These are phyloP conservation scores for Euwallacea fornicatus DNA, from an alignment of 1,140 invertebrate species.

Conservation along the genomic window DNA sequence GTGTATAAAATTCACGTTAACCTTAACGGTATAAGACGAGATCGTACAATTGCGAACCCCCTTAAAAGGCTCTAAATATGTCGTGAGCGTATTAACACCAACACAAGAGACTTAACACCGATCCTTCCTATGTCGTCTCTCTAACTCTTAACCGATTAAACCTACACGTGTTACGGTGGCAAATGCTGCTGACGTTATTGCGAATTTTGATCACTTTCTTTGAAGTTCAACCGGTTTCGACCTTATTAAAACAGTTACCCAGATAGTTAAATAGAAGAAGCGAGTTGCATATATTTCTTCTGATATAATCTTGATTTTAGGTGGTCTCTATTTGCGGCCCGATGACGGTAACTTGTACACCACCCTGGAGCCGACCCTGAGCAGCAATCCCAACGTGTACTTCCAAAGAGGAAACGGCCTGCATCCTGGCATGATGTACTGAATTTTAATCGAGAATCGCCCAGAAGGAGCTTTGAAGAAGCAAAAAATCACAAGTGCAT, in stretches of 20 bases:
- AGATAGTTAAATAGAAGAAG: no score
- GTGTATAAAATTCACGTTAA: background rate
- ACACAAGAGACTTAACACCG: slow-evolving; percentile 21
- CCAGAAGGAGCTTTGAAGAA: slow-evolving; percentile 14
- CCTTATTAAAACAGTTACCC: no score
- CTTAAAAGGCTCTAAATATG: slow-evolving; percentile 18
- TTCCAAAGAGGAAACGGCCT: slow-evolving; percentile 76
- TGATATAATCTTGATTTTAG: slow-evolving; percentile 53
- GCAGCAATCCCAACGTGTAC: slow-evolving; percentile 82
- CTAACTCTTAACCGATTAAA: slow-evolving; percentile 22
- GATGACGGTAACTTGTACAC: slow-evolving; percentile 81
- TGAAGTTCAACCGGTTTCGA: no score
- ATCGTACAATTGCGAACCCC: slow-evolving; percentile 11
- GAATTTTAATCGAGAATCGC: slow-evolving; percentile 47
- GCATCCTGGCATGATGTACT: slow-evolving; percentile 84
- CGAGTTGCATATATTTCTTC: background rate
- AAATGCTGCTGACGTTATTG: no score
- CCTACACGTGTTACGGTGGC: slow-evolving; percentile 12
- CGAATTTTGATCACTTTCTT: no score
- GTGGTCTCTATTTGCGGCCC: slow-evolving; percentile 70
- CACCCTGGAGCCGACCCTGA: slow-evolving; percentile 77
- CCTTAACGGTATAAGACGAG: slow-evolving; percentile 16
- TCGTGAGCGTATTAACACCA: slow-evolving; percentile 28
- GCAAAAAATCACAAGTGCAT: slow-evolving; percentile 6
- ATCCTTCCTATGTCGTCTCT: slow-evolving; percentile 16